phyloP scores from a whole-genome alignment of 2,113 vertebrate species.

The Daphoenositta chrysoptera region DNA sequence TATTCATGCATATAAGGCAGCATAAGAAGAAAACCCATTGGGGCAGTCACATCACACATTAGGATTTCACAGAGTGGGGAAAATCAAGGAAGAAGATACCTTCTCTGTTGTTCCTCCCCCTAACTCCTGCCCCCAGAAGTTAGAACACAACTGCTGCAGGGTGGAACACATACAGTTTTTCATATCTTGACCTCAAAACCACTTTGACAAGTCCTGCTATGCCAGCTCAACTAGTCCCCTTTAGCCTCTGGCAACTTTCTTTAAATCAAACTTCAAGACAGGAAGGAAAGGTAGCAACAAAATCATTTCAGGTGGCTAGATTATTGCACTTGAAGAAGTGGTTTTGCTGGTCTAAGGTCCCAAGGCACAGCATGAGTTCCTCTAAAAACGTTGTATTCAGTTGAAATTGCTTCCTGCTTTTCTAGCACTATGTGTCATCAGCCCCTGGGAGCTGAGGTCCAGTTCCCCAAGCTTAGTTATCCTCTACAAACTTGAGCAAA shows the following conservation, averaged over 20 bases:
- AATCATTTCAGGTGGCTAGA: not conserved
- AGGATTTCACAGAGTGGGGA: not conserved
- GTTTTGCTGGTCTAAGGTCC: not conserved
- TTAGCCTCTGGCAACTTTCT: not conserved
- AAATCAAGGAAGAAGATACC: not conserved
- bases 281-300: not conserved
- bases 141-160: not conserved
- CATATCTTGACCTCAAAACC: not conserved
- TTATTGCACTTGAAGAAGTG: not conserved
- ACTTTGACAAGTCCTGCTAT: not conserved
- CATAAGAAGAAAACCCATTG: not conserved
- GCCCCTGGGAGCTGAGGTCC: not conserved
- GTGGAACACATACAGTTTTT: not conserved
- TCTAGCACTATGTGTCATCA: not conserved
- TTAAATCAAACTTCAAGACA: not conserved
- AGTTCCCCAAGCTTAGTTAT: not conserved
- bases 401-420: not conserved
- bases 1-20: slow-evolving; percentile 74
- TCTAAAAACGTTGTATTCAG: not conserved
- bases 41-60: not conserved
- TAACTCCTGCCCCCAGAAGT: not conserved
- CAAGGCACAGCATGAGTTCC: not conserved
- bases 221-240: not conserved
- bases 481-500: not conserved
- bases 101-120: not conserved